Percentiles rank a stretch among this genome's conserved stretches.
Conservation (phyloP, 1,140 invertebrate species). For the Papilio dardanus region DNA sequence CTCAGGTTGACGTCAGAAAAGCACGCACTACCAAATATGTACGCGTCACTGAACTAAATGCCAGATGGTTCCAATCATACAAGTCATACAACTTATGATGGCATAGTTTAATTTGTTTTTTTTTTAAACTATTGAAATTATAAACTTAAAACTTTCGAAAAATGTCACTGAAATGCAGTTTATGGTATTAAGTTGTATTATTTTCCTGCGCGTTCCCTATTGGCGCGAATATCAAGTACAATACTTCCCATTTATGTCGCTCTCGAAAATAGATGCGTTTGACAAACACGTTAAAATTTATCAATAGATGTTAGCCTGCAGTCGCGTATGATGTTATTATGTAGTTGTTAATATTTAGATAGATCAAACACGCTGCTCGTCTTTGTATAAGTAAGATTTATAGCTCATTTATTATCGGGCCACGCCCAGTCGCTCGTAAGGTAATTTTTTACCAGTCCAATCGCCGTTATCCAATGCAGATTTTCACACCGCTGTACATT, state of each 20-base stretch:
- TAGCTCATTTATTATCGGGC: conserved; percentile 36
- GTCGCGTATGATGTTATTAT: conserved; percentile 25
- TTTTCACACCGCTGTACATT: conserved; percentile 17
- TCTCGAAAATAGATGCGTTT: neutral
- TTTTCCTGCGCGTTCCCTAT: too few relatives aligned
- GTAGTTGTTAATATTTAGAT: conserved; percentile 35
- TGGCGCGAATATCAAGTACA: too few relatives aligned
- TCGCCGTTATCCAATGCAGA: conserved; percentile 35
- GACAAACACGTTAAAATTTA: neutral
- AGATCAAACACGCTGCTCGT: conserved; percentile 27
- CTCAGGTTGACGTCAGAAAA: conserved; percentile 21
- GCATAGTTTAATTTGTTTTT: neutral
- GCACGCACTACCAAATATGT: conserved; percentile 8
- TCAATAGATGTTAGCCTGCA: conserved; percentile 25
- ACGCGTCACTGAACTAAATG: neutral
- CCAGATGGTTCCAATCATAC: conserved; percentile 8
- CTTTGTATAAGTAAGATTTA: conserved; percentile 38
- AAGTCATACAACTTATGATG: conserved; percentile 5
- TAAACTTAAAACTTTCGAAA: too few relatives aligned
- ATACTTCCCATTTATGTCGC: neutral
- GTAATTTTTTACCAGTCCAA: conserved; percentile 38
- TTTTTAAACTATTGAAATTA: too few relatives aligned
- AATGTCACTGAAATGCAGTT: too few relatives aligned
- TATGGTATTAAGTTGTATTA: too few relatives aligned
- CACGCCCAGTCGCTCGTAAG: conserved; percentile 35